Conservation (phyloP, 2,797 vertebrate species). For the Microchirus variegatus region DNA sequence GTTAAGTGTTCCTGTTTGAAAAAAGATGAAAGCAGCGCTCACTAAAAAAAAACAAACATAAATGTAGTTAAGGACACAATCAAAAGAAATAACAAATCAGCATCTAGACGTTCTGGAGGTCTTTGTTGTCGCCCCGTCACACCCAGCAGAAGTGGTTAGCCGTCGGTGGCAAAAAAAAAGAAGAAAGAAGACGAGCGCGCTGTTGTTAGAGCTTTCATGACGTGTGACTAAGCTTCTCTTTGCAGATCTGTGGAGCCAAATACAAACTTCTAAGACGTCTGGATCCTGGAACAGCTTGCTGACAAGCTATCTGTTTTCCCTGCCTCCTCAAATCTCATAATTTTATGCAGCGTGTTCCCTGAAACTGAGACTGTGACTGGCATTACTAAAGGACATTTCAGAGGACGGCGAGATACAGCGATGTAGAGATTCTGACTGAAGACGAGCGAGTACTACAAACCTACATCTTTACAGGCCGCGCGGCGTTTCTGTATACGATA, state of each 20-base stretch:
- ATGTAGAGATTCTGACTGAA: conserved; percentile 8
- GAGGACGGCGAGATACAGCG: conserved; percentile 8
- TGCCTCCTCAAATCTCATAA: conserved; percentile 45
- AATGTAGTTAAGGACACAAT: conserved; percentile 50
- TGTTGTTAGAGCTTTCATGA: conserved; percentile 60
- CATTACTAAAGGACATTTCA: conserved; percentile 27
- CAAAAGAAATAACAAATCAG: conserved; percentile 58
- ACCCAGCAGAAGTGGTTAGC: conserved; percentile 54
- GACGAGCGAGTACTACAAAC: background rate
- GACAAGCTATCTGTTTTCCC: conserved; percentile 53
- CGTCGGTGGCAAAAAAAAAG: conserved; percentile 18
- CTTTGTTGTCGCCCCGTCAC: conserved; percentile 62
- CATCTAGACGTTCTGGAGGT: conserved; percentile 33
- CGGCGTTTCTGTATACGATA: conserved; percentile 2
- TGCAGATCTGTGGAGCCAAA: conserved; percentile 44
- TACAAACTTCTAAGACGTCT: conserved; percentile 51
- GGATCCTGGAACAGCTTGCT: conserved; percentile 43
- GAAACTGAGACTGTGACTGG: conserved; percentile 34
- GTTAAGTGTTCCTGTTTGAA: conserved; percentile 48
- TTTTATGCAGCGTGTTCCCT: conserved; percentile 24
- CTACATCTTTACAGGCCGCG: conserved; percentile 22
- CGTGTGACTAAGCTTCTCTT: conserved; percentile 53
- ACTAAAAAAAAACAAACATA: conserved; percentile 55
- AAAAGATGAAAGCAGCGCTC: conserved; percentile 51
- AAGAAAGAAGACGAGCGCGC: conserved; percentile 28